phyloP scores from a whole-genome alignment of 2,113 vertebrate species.

The Trematocara zebra region DNA sequence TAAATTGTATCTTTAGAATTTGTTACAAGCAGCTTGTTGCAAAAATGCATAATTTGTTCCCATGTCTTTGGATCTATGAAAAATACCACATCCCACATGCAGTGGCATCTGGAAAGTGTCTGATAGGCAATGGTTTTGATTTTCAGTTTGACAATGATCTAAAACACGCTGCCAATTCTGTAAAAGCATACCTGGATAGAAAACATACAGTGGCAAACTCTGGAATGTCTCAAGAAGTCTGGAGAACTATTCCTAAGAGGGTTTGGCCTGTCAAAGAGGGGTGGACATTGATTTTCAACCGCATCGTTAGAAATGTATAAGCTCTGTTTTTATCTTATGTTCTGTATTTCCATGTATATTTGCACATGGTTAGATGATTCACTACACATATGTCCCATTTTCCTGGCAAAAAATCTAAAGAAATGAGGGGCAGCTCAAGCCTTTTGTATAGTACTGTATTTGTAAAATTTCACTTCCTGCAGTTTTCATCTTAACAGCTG shows the following conservation, averaged over 20 bases:
- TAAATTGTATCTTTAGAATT: not conserved
- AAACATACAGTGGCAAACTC: not conserved
- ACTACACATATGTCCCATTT: not conserved
- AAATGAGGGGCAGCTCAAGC: not conserved
- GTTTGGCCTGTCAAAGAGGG: not conserved
- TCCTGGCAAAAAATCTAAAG: not conserved
- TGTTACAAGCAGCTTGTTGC: not conserved
- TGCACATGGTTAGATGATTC: not conserved
- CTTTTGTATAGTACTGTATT: not conserved
- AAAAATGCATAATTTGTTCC: not conserved
- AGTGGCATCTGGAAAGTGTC: not conserved
- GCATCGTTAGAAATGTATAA: not conserved
- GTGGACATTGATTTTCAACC: not conserved
- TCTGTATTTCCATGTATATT: not conserved
- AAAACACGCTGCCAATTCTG: not conserved
- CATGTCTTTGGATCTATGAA: not conserved
- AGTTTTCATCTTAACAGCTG: not conserved
- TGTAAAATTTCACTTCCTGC: not conserved
- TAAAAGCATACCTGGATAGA: not conserved
- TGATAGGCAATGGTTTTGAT: not conserved
- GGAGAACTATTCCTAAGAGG: not conserved
- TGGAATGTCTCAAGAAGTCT: not conserved
- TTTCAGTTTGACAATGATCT: not conserved
- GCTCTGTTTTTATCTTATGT: not conserved
- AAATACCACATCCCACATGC: not conserved